Evolutionary conservation across 2,888 invertebrate species (phyloP), one percentile per base, ranked within the genome.

Genomic region (Drosophila hawaiiensis): DNA sequence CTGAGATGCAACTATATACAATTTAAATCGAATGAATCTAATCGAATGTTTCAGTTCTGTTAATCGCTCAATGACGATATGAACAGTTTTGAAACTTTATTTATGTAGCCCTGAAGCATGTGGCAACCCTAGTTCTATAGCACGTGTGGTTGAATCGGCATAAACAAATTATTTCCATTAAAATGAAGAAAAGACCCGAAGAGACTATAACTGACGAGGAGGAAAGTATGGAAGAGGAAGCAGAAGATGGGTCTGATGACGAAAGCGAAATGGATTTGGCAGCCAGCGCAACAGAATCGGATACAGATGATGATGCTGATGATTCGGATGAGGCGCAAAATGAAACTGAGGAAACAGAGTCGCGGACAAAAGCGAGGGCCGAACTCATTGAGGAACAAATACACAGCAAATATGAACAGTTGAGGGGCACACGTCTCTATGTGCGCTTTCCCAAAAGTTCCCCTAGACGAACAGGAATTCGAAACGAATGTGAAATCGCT

Each of bases 361-460:
- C 68, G 6, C 14, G 43, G 0, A 54, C 41, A 12, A 83, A 85
- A 67, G 71, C 77, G 0, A 64, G 49, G 35, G 76, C 68, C 0
- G 89, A 90, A 29, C 33, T 73, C 4, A 70, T 91, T 6, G 80
- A 79, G 6, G 72, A 88, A 14, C n/a, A 76, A 39, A 53, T 93
- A 0, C 71, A 75, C 9, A 78, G 73, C 29, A 89, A 83, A 56
- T 92, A 92, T 55, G 63, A 82, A 14, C 79, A 90, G 54, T 63
- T 89, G 0, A 85, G 84, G n/a, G 93, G 92, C 3, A 91, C 83
- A 4, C 92, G 92, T 14, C 73, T 92, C 0, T 92, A 83, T 56
- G 78, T 93, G 5, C 86, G 92, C 4, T 92, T 92, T 39, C 91
- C 91, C 3, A 70, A 85, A 92, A 91, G 61, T 49, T 92, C 92